Percentiles rank a stretch among this genome's conserved stretches.
Conservation (phyloP, 1,140 invertebrate species). For the Cyclina sinensis region DNA sequence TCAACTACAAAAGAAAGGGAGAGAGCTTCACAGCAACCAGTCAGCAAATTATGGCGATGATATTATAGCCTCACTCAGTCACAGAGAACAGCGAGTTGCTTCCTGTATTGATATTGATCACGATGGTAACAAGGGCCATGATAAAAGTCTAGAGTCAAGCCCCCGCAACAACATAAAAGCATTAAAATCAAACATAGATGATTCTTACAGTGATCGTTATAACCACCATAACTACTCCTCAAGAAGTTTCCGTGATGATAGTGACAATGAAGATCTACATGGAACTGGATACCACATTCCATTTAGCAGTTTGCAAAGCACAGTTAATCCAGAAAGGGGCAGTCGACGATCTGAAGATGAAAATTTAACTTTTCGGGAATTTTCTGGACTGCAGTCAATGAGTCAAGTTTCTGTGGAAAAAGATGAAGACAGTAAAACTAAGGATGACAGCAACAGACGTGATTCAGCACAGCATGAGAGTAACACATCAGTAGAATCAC, state of each 20-base stretch:
- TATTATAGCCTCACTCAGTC: not conserved
- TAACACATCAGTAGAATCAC: not conserved
- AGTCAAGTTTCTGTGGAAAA: not conserved
- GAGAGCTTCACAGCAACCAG: not conserved
- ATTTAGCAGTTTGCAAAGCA: not conserved
- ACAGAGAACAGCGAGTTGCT: not conserved
- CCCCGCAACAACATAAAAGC: not conserved
- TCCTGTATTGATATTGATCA: not conserved
- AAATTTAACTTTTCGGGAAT: conserved; percentile 43
- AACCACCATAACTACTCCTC: not conserved
- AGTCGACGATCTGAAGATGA: conserved; percentile 15
- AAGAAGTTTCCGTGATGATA: not conserved
- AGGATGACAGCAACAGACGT: not conserved
- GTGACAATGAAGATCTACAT: not conserved
- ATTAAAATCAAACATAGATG: not conserved
- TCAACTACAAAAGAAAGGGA: not conserved
- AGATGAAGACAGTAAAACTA: not conserved
- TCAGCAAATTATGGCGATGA: not conserved
- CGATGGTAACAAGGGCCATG: not conserved
- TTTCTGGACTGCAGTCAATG: not conserved
- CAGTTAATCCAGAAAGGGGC: not conserved
- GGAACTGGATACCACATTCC: not conserved
- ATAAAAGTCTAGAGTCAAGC: not conserved
- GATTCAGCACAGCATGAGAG: conserved; percentile 17
- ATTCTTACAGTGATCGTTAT: not conserved